phyloP scores from a whole-genome alignment of 2,113 vertebrate species.

The Calypte anna region DNA sequence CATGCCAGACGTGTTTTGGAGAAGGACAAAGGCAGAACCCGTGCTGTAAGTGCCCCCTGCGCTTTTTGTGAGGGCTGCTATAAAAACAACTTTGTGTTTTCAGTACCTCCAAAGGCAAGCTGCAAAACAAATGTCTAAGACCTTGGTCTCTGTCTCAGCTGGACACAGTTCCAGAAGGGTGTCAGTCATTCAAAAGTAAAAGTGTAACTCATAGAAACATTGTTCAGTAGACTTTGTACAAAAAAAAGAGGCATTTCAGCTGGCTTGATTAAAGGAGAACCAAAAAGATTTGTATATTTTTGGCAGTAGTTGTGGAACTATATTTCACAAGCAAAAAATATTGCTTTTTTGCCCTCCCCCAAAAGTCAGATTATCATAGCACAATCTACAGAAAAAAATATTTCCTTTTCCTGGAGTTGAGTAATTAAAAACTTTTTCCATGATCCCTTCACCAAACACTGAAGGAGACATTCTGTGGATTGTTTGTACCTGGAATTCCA shows the following conservation, averaged over 20 bases:
- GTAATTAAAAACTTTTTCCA: slow-evolving; percentile 25
- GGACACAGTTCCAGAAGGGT: not conserved
- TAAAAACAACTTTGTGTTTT: slow-evolving; percentile 8
- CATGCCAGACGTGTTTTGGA: slow-evolving; percentile 12
- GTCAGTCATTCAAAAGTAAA: slow-evolving; percentile 38
- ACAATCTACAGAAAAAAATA: slow-evolving; percentile 2
- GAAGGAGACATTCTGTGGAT: not conserved
- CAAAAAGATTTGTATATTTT: not conserved
- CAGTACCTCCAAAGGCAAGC: slow-evolving; percentile 3
- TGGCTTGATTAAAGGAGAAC: not conserved
- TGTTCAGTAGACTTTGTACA: not conserved
- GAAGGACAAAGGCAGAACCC: slow-evolving; percentile 3
- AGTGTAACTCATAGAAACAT: not conserved
- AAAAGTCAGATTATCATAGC: not conserved
- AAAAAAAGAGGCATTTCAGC: not conserved
- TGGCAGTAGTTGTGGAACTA: not conserved
- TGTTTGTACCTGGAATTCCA: not conserved
- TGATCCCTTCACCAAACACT: not conserved
- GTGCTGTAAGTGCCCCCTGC: not conserved
- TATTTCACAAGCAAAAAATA: too few species aligned
- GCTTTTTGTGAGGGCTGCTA: slow-evolving; percentile 9
- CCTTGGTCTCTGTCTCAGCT: not conserved
- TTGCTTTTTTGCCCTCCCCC: not conserved
- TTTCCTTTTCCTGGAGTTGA: slow-evolving; percentile 1
- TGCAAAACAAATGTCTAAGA: slow-evolving; percentile 3